A percentile compares a stretch with the other conserved stretches of the same genome.
These are phyloP conservation scores for Drosophila kambysellisi DNA, from an alignment of 2,888 invertebrate genomes.

Conservation along the genomic window DNA sequence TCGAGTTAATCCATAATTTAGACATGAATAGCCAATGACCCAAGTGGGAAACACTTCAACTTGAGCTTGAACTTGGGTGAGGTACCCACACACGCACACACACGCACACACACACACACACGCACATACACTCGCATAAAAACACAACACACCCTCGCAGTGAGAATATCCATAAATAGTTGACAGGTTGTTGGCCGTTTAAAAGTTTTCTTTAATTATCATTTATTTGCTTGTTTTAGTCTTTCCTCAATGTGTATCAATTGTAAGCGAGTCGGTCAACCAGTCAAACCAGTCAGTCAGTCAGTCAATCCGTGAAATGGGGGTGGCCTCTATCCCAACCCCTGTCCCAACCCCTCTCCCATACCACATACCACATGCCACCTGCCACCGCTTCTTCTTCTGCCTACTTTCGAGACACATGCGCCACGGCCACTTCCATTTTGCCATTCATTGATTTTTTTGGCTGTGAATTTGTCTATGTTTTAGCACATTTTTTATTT, in stretches of 20 bases:
- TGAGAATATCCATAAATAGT: conserved; percentile 50
- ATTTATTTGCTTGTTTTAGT: conserved; percentile 16
- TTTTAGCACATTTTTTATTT: conserved; percentile 26
- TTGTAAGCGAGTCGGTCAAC: conserved; percentile 20
- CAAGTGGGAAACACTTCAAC: conserved; percentile 49
- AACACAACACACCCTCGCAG: conserved; percentile 8
- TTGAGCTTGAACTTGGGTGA: conserved; percentile 64
- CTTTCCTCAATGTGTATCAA: conserved; percentile 37
- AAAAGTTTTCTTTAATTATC: conserved; percentile 72
- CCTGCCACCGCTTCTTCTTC: conserved; percentile 3
- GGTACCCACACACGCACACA: conserved; percentile 9
- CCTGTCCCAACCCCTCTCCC: background rate
- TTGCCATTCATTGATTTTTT: conserved; percentile 81
- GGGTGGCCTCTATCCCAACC: conserved; percentile 30
- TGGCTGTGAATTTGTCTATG: conserved; percentile 22
- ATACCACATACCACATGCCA: background rate
- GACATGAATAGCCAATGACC: conserved; percentile 65
- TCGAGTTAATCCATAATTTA: conserved; percentile 62
- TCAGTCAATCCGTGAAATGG: conserved; percentile 39
- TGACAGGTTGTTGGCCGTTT: conserved; percentile 62
- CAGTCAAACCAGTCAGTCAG: conserved; percentile 27
- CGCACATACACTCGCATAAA: conserved; percentile 6
- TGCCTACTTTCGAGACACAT: conserved; percentile 70
- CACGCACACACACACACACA: conserved; percentile 5
- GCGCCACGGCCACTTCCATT: conserved; percentile 80